These are phyloP conservation scores for Psix sp. DNA, from an alignment of 1,140 invertebrate species.

Conservation along the genomic window DNA sequence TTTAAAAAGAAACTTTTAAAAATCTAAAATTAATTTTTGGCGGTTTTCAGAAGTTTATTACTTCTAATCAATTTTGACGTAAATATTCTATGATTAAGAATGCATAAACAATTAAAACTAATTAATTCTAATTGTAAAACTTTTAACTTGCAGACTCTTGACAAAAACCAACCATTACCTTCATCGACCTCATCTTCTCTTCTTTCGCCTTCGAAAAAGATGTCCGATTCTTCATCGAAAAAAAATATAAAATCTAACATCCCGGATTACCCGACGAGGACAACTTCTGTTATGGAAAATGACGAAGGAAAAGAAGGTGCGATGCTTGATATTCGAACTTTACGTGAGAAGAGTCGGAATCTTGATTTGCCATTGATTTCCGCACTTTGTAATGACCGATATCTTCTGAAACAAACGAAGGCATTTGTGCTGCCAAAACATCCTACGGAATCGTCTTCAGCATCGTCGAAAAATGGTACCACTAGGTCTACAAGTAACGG, in stretches of 20 bases:
- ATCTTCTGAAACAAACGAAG: constrained; percentile 89
- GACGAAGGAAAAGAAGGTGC: constrained; percentile 69
- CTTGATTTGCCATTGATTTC: constrained; percentile 92
- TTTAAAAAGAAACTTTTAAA: too few relatives aligned
- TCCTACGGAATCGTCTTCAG: constrained; percentile 68
- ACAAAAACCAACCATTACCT: constrained; percentile 73
- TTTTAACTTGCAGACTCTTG: constrained; percentile 65
- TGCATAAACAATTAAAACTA: constrained; percentile 3
- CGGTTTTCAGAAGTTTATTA: too few relatives aligned
- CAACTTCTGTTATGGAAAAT: constrained; percentile 11
- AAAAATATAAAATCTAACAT: constrained; percentile 17
- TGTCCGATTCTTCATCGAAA: constrained; percentile 12
- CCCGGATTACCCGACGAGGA: constrained; percentile 12
- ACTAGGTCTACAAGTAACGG: constrained; percentile 67
- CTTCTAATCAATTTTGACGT: too few relatives aligned
- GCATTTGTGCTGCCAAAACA: constrained; percentile 86
- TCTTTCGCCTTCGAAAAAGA: constrained; percentile 50
- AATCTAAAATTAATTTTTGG: too few relatives aligned
- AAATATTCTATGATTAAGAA: constrained; percentile 1
- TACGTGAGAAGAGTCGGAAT: constrained; percentile 91
- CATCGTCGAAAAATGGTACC: constrained; percentile 63
- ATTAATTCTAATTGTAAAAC: too few relatives aligned
- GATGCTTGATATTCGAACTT: constrained; percentile 86
- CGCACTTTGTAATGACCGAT: constrained; percentile 91
- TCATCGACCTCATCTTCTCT: constrained; percentile 63